Evolutionary conservation across 92 coral and sea anemone genomes (phyloP), one percentile per base, ranked within the genome.

Genomic region (Chrysogorgia sp.): DNA sequence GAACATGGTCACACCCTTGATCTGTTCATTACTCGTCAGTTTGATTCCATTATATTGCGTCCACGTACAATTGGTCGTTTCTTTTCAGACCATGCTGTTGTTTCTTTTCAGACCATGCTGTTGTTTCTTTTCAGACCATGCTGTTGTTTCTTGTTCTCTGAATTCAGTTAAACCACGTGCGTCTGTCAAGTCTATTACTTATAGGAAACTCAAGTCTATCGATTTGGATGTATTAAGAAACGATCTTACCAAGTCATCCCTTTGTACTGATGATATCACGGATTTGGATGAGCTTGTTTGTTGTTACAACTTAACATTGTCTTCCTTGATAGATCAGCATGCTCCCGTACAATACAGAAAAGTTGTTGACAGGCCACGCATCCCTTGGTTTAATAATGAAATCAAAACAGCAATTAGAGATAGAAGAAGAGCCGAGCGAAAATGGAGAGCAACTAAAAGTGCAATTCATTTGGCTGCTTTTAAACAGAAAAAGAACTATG

Each of bases 401-500:
- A n/a, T n/a, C n/a, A n/a, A n/a, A 24, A 31, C 7, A 10, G 64
- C 24, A 58, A 15, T 58, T 15, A 58, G 31, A 58, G 87, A 52
- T 40, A 83, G 88, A 68, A 21, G 85, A 57, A 52, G 84, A 66
- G 88, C 85, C 22, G 88, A 84, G 49, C 71, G 85, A 22, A 77
- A 68, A 79, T 84, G 85, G 88, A 58, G 83, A 41, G 47, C 83
- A 12, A 60, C 85, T 17, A 70, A 70, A 58, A 56, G 61, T 20
- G 17, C 43, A 23, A 17, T 30, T 32, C 74, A 82, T 52, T 64
- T 82, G 26, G 82, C 82, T 74, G 75, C 32, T 31, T 82, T 61
- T 33, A 82, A 80, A 69, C 58, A 67, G 64, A 80, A 81, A 20
- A 84, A 69, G 68, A 84, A 84, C 76, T 84, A 79, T 80, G 88